These are phyloP conservation scores for Melinaea marsaeus DNA, from an alignment of 2,888 invertebrate species.

Conservation along the genomic window DNA sequence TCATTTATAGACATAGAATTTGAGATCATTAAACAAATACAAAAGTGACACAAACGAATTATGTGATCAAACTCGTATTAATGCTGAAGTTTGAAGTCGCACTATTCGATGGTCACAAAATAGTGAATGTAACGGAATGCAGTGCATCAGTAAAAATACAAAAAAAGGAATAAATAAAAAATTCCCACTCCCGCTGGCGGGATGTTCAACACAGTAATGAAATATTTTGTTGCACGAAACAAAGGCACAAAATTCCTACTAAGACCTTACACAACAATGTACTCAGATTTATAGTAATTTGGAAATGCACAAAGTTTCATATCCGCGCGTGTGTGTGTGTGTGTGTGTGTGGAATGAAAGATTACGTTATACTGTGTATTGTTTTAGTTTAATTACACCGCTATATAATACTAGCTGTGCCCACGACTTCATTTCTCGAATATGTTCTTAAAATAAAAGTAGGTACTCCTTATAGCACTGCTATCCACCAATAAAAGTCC, in stretches of 20 bases:
- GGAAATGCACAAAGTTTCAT: slow-evolving; percentile 12
- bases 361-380: not conserved
- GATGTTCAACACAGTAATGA: slow-evolving; percentile 65
- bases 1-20: too few relatives aligned
- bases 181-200: slow-evolving; percentile 21
- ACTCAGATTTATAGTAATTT: slow-evolving; percentile 66
- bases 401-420: too few relatives aligned
- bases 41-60: too few relatives aligned
- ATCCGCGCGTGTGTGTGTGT: not conserved
- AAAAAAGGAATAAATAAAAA: slow-evolving; percentile 17
- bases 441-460: too few relatives aligned
- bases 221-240: slow-evolving; percentile 68
- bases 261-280: slow-evolving; percentile 61
- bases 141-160: slow-evolving; percentile 29
- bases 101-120: too few relatives aligned
- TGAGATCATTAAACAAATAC: too few relatives aligned
- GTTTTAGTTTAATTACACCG: not conserved
- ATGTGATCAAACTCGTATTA: too few relatives aligned
- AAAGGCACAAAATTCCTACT: slow-evolving; percentile 52
- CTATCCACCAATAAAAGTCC: too few relatives aligned
- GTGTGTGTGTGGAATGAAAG: slow-evolving; percentile 1
- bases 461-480: too few relatives aligned
- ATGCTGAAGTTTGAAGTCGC: too few relatives aligned
- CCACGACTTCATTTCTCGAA: too few relatives aligned
- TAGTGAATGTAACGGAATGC: slow-evolving; percentile 16